These are phyloP conservation scores for Ceratoteleas bidentatus DNA, from an alignment of 1,140 invertebrate species.

Conservation along the genomic window DNA sequence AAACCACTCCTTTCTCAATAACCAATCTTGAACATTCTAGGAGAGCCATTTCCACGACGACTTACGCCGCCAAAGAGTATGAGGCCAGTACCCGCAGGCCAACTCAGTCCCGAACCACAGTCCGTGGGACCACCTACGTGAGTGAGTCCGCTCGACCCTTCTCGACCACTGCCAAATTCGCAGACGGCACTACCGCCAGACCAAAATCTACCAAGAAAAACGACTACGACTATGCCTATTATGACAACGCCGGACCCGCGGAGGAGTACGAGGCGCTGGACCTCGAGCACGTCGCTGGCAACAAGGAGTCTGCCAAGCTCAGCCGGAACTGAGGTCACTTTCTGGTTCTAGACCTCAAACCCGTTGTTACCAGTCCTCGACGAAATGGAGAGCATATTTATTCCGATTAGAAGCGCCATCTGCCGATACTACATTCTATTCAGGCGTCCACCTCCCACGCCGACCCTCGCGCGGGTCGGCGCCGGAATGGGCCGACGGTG, in stretches of 20 bases:
- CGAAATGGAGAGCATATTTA: constrained; percentile 44
- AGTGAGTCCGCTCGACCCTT: constrained; percentile 75
- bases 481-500: constrained; percentile 8
- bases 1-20: no score
- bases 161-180: constrained; percentile 72
- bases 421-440: constrained; percentile 28
- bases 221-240: constrained; percentile 80
- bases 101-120: constrained; percentile 66
- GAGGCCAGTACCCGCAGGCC: constrained; percentile 70
- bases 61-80: constrained; percentile 75
- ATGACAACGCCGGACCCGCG: constrained; percentile 75
- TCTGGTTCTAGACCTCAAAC: constrained; percentile 1
- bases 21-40: constrained; percentile 49
- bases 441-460: neutral
- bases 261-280: constrained; percentile 78
- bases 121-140: constrained; percentile 69
- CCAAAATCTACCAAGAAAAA: constrained; percentile 75
- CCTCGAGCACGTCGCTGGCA: constrained; percentile 75
- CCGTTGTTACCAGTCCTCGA: constrained; percentile 47
- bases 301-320: constrained; percentile 79
- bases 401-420: constrained; percentile 37
- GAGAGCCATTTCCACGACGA: constrained; percentile 70
- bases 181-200: constrained; percentile 68
- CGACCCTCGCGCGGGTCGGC: neutral
- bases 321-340: constrained; percentile 48